Percentiles rank a stretch among this genome's conserved stretches.
Evolutionary conservation across 2,113 vertebrate genomes (phyloP).

Genomic region (Syngnathoides biaculeatus): DNA sequence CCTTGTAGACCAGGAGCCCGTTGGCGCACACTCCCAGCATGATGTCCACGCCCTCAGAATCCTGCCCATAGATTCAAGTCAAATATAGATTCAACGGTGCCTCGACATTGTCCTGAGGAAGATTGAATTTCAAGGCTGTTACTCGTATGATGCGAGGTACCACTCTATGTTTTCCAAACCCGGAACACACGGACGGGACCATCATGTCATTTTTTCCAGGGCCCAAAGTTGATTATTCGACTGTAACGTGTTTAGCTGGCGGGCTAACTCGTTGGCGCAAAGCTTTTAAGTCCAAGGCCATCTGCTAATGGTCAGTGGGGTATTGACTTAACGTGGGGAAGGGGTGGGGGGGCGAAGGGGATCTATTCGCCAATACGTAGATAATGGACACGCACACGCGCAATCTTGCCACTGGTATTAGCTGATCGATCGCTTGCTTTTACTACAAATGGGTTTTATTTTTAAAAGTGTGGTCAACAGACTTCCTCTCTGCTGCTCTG

Average conservation of each 20-base stretch:
- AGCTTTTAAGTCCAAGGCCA: conserved; percentile 62
- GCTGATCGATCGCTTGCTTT: conserved; percentile 25
- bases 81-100: neutral
- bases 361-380: conserved; percentile 40
- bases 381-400: conserved; percentile 40
- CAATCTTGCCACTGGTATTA: conserved; percentile 27
- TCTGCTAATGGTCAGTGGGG: conserved; percentile 35
- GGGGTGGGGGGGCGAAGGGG: conserved; percentile 26
- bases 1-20: conserved; percentile 95
- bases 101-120: no score
- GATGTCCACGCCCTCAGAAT: conserved; percentile 97
- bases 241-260: conserved; percentile 36
- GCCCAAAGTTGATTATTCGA: conserved; percentile 6
- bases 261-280: conserved; percentile 46
- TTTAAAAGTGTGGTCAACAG: neutral
- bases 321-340: conserved; percentile 56
- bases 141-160: no score
- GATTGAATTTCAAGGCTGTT: no score
- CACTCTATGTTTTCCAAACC: neutral
- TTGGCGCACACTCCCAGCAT: conserved; percentile 96
- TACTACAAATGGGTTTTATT: conserved; percentile 1
- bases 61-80: conserved; percentile 62
- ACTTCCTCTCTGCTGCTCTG: neutral
- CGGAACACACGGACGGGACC: neutral
- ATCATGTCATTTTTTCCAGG: neutral